These are phyloP conservation scores for Clitarchus hookeri DNA, from an alignment of 2,888 invertebrate genomes.

Conservation along the genomic window DNA sequence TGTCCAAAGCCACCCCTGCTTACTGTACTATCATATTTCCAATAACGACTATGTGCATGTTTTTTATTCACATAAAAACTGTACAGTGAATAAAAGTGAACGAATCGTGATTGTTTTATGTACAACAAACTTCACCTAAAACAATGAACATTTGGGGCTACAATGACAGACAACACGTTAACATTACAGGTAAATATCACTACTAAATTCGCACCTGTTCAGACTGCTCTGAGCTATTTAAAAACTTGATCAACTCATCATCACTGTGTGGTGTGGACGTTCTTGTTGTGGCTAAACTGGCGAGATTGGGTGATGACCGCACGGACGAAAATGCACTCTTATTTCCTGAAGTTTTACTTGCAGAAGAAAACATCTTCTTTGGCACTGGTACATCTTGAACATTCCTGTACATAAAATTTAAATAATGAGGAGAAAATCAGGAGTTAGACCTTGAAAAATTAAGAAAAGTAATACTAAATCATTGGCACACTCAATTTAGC, in stretches of 20 bases:
- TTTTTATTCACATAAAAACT: too few relatives aligned
- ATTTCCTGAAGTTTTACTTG: not conserved
- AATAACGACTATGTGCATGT: too few relatives aligned
- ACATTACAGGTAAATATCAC: not conserved
- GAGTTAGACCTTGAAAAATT: too few relatives aligned
- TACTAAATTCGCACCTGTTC: not conserved
- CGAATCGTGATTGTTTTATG: too few relatives aligned
- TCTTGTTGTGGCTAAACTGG: slow-evolving; percentile 22
- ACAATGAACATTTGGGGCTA: too few relatives aligned
- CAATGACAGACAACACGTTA: not conserved
- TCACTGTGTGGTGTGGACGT: slow-evolving; percentile 38
- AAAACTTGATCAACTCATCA: slow-evolving; percentile 41
- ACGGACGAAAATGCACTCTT: slow-evolving; percentile 19
- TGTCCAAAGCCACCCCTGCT: too few relatives aligned
- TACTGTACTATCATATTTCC: too few relatives aligned
- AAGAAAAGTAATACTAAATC: too few relatives aligned
- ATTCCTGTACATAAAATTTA: not conserved
- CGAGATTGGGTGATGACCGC: slow-evolving; percentile 33
- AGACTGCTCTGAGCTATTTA: slow-evolving; percentile 47
- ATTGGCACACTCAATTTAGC: not conserved
- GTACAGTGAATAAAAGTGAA: too few relatives aligned
- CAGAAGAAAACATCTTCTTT: not conserved
- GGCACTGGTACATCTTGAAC: not conserved
- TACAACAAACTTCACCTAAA: too few relatives aligned
- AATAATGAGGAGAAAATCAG: too few relatives aligned